These are phyloP conservation scores for Seriola dumerili DNA, from an alignment of 2,113 vertebrate genomes.

Conservation along the genomic window DNA sequence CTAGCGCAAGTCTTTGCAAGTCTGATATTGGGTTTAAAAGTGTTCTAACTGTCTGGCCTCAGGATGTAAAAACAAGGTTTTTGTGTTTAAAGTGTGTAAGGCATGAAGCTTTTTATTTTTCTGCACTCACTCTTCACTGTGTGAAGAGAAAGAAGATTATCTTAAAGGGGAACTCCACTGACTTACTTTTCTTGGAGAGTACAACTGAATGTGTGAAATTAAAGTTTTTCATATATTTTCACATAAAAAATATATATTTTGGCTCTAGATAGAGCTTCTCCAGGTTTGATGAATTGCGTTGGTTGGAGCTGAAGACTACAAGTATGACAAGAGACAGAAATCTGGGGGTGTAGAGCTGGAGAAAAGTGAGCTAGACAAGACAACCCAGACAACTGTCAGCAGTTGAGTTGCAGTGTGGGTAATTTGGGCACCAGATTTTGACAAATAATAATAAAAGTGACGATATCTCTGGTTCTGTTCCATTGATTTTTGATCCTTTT, in stretches of 20 bases:
- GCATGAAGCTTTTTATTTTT: neutral
- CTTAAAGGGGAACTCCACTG: neutral
- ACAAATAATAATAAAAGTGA: neutral
- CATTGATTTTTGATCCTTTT: neutral
- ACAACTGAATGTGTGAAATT: neutral
- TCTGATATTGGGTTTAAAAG: slow-evolving; percentile 18
- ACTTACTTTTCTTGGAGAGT: neutral
- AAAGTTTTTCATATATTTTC: neutral
- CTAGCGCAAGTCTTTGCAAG: neutral
- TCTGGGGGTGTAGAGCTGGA: neutral
- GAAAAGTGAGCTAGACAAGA: neutral
- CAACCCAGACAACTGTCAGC: neutral
- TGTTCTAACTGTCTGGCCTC: neutral
- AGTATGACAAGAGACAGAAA: neutral
- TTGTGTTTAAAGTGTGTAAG: neutral
- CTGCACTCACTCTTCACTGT: slow-evolving; percentile 1
- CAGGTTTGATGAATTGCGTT: neutral
- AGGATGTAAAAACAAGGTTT: neutral
- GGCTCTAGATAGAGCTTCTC: neutral
- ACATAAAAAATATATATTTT: neutral
- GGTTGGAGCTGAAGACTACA: neutral
- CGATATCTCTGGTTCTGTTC: neutral
- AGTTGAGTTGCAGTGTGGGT: neutral
- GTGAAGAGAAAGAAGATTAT: neutral
- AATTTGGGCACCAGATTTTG: neutral